A percentile compares a stretch with the other conserved stretches of the same genome.
These are phyloP conservation scores for Notarius lentiginosus DNA, from an alignment of 2,113 vertebrate species.

Conservation along the genomic window DNA sequence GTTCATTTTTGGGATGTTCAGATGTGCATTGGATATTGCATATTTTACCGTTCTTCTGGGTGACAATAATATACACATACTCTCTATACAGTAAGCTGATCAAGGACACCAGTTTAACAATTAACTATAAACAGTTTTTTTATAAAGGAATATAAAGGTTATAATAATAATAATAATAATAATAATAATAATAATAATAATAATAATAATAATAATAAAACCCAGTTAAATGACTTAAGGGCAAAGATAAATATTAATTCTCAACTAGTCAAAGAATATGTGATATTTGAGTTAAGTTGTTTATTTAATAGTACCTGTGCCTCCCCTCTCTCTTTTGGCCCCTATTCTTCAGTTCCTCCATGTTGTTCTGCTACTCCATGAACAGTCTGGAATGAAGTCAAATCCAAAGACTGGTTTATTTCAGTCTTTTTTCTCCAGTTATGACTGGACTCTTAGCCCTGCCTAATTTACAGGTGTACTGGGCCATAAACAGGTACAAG, in stretches of 20 bases:
- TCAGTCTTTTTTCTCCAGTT: slow-evolving; percentile 41
- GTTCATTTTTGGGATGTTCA: neutral
- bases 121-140: neutral
- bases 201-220: neutral
- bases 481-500: slow-evolving; percentile 65
- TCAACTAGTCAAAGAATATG: neutral
- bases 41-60: neutral
- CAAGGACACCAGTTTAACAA: too few species aligned
- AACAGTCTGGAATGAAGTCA: neutral
- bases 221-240: neutral
- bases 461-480: slow-evolving; percentile 51
- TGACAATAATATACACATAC: neutral
- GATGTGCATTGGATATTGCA: neutral
- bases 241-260: neutral
- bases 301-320: slow-evolving; percentile 62
- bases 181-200: neutral
- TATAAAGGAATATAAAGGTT: neutral
- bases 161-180: neutral
- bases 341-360: slow-evolving; percentile 66
- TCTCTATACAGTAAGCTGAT: neutral
- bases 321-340: slow-evolving; percentile 62
- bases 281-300: neutral
- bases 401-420: neutral
- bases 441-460: slow-evolving; percentile 34
- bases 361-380: slow-evolving; percentile 38